These are phyloP conservation scores for Dipodomys spectabilis DNA, from an alignment of 2,113 vertebrate species.

Conservation along the genomic window DNA sequence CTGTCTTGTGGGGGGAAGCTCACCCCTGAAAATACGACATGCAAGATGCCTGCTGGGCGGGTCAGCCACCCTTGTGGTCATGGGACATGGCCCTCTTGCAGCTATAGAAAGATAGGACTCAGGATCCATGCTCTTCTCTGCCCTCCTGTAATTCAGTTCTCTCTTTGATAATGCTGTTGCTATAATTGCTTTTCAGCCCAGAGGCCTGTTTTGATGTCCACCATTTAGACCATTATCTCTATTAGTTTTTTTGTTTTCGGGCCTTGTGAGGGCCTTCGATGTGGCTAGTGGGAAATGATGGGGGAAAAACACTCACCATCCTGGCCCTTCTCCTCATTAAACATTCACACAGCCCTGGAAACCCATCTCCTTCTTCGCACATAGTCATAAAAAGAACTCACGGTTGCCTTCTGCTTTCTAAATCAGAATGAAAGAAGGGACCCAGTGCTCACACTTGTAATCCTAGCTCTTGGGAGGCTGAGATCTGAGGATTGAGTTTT, in stretches of 20 bases:
- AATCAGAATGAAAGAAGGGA: not conserved
- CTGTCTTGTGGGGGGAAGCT: not conserved
- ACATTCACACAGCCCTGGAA: not conserved
- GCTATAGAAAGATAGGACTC: not conserved
- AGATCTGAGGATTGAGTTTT: no score
- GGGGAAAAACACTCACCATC: not conserved
- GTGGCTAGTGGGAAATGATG: not conserved
- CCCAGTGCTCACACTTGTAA: no score
- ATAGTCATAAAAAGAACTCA: not conserved
- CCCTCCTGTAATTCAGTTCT: not conserved
- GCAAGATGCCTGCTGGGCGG: no score
- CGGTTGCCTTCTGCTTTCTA: not conserved
- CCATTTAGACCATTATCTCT: slow-evolving; percentile 22
- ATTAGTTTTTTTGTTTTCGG: slow-evolving; percentile 35
- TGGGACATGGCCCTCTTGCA: no score
- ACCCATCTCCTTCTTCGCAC: not conserved
- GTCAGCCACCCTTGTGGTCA: not conserved
- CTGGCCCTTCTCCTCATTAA: not conserved
- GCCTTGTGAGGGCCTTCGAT: not conserved
- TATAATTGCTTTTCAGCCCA: not conserved
- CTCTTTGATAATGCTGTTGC: not conserved
- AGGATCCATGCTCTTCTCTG: no score
- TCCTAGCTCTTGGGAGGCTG: no score
- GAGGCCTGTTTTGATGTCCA: not conserved
- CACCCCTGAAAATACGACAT: not conserved